Percentiles rank a stretch among this genome's conserved stretches.
Conservation (phyloP, 2,888 invertebrate genomes). For the Drosophila paranaensis region DNA sequence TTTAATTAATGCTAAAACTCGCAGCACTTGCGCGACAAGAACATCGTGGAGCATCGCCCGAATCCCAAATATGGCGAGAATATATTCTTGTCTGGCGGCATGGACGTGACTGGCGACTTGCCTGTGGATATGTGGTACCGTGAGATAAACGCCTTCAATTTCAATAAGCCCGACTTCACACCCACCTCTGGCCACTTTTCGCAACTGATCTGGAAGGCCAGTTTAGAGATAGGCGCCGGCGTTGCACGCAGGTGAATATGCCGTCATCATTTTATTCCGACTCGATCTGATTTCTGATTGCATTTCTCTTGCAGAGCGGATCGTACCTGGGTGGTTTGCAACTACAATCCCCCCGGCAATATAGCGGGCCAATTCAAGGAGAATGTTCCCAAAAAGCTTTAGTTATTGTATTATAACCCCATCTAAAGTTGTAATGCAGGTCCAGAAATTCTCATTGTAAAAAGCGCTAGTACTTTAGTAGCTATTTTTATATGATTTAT, state of each 20-base stretch:
- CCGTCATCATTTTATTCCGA: background rate
- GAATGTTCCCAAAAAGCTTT: conserved; percentile 87
- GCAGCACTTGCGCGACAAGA: conserved; percentile 82
- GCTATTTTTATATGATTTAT: background rate
- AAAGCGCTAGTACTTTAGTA: background rate
- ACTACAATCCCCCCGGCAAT: conserved; percentile 96
- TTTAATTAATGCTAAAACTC: background rate
- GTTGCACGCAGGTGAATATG: conserved; percentile 84
- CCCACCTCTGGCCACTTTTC: conserved; percentile 92
- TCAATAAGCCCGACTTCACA: conserved; percentile 87
- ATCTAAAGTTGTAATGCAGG: conserved; percentile 9
- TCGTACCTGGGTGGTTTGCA: conserved; percentile 90
- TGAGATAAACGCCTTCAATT: conserved; percentile 90
- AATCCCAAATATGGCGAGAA: conserved; percentile 93
- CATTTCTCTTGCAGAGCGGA: conserved; percentile 85
- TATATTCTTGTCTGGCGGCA: conserved; percentile 91
- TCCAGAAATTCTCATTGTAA: conserved; percentile 30
- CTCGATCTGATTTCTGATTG: background rate
- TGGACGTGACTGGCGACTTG: conserved; percentile 85
- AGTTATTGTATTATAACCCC: background rate
- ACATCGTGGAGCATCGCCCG: conserved; percentile 90
- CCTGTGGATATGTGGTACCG: conserved; percentile 88
- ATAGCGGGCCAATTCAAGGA: conserved; percentile 90
- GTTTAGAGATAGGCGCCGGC: conserved; percentile 91
- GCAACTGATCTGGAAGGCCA: conserved; percentile 93